phyloP scores from a whole-genome alignment of 1,140 invertebrate species.

The Macrocentrus cingulum region DNA sequence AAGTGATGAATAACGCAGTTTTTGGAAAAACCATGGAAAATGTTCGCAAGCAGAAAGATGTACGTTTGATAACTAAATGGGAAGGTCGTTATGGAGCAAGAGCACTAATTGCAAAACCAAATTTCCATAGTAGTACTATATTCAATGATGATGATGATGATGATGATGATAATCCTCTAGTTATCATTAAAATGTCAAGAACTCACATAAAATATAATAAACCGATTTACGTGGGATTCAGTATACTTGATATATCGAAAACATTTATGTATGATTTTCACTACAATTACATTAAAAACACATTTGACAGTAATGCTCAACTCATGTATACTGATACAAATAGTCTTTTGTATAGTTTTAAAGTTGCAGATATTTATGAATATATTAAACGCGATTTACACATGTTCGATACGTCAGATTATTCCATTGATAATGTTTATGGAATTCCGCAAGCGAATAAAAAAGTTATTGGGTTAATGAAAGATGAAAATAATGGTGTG shows the following conservation, averaged over 20 bases:
- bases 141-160: slow-evolving; percentile 44
- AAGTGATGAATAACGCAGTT: too few species aligned
- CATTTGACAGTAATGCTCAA: slow-evolving; percentile 30
- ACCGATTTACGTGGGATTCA: slow-evolving; percentile 1
- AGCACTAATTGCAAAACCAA: slow-evolving; percentile 36
- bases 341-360: slow-evolving; percentile 45
- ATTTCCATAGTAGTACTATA: slow-evolving; percentile 44
- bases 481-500: not conserved
- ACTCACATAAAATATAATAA: not conserved
- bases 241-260: slow-evolving; percentile 26
- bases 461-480: slow-evolving; percentile 3
- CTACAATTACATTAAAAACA: slow-evolving; percentile 34
- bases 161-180: too few species aligned
- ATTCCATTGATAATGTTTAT: slow-evolving; percentile 28
- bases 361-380: slow-evolving; percentile 38
- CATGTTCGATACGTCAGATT: slow-evolving; percentile 42
- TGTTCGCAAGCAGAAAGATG: slow-evolving; percentile 45
- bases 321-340: slow-evolving; percentile 52
- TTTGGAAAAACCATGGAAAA: not conserved
- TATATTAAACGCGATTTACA: slow-evolving; percentile 33
- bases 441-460: slow-evolving; percentile 20
- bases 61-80: slow-evolving; percentile 39
- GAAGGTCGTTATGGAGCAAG: slow-evolving; percentile 30
- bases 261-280: slow-evolving; percentile 42
- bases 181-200: slow-evolving; percentile 24